These are phyloP conservation scores for Calvadosia cruxmelitensis DNA, from an alignment of 30 jellyfish, hydroid and myxozoan species.

Conservation along the genomic window DNA sequence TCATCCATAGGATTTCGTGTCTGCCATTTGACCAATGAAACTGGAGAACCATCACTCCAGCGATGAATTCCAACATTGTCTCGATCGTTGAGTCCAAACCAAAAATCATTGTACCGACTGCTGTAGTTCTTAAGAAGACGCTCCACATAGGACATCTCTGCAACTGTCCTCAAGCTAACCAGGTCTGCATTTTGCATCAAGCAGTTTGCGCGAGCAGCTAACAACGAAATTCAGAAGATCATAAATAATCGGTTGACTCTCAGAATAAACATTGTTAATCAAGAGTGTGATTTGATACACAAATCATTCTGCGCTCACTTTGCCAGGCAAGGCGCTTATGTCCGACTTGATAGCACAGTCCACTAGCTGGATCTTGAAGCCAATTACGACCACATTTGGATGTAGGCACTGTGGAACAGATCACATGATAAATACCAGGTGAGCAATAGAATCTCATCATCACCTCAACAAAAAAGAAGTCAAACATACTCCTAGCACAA, in stretches of 20 bases:
- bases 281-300: neutral
- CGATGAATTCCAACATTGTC: conserved; percentile 25
- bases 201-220: conserved; percentile 87
- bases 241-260: neutral
- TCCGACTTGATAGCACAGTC: conserved; percentile 54
- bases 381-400: conserved; percentile 63
- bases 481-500: too few species aligned
- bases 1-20: conserved; percentile 24
- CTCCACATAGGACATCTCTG: conserved; percentile 28
- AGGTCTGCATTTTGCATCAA: conserved; percentile 56
- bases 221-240: too few species aligned
- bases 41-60: conserved; percentile 85
- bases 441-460: too few species aligned
- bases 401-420: conserved; percentile 7
- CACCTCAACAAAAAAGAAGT: too few species aligned
- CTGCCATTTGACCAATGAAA: conserved; percentile 43
- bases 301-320: conserved; percentile 23
- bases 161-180: conserved; percentile 42
- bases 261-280: neutral
- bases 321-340: conserved; percentile 60
- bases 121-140: neutral
- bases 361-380: conserved; percentile 39
- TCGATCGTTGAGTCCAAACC: conserved; percentile 80
- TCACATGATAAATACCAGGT: neutral
- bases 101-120: conserved; percentile 22